Evolutionary conservation across 1,140 invertebrate genomes (phyloP).

Genomic region (Aethina tumida): DNA sequence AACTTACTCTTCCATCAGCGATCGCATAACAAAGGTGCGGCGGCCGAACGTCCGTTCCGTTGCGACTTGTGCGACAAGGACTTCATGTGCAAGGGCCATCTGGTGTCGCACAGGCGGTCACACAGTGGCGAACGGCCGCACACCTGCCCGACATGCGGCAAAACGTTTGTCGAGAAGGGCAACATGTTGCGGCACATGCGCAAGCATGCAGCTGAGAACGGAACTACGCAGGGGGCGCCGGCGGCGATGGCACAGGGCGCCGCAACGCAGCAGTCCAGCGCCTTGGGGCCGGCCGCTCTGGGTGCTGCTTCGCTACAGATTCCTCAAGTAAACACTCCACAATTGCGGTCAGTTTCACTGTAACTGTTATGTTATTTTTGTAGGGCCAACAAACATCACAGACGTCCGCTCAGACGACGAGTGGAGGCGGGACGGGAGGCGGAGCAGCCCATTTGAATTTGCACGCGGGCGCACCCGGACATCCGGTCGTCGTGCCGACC

Average conservation of each 20-base stretch:
- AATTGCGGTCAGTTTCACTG: no score
- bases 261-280: no score
- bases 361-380: no score
- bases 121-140: conserved; percentile 81
- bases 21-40: conserved; percentile 79
- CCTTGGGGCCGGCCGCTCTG: no score
- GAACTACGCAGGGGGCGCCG: no score
- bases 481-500: conserved; percentile 32
- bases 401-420: conserved; percentile 21
- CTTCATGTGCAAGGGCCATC: conserved; percentile 93
- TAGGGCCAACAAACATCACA: conserved; percentile 20
- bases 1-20: conserved; percentile 89
- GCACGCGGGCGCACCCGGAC: conserved; percentile 19
- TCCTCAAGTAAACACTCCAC: conserved; percentile 27
- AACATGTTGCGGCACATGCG: conserved; percentile 55
- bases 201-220: conserved; percentile 40
- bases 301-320: conserved; percentile 24
- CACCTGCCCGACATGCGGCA: conserved; percentile 62
- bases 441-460: conserved; percentile 24
- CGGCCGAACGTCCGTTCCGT: conserved; percentile 81
- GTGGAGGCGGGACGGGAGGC: conserved; percentile 10
- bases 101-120: conserved; percentile 79
- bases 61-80: conserved; percentile 96
- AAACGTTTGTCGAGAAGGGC: conserved; percentile 68
- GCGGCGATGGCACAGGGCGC: conserved; percentile 26